Conservation (phyloP, 2,888 invertebrate species). For the Therioaphis trifolii region DNA sequence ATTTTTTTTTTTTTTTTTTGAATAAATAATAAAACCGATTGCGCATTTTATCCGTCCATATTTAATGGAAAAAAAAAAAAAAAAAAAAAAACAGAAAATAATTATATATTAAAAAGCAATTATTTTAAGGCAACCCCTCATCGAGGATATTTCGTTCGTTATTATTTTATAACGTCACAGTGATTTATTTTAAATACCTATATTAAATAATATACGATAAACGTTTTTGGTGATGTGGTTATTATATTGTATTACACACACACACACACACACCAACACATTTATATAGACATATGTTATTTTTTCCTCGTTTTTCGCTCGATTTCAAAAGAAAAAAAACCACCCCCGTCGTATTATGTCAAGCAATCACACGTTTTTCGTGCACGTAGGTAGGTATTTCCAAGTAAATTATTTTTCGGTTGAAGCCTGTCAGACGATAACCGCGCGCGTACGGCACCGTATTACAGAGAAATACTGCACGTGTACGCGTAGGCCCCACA, state of each 20-base stretch:
- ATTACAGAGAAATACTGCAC: not conserved
- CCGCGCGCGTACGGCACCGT: not conserved
- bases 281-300: not conserved
- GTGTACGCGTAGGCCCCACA: not conserved
- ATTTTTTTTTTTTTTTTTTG: too few species aligned
- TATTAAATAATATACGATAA: not conserved
- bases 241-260: too few species aligned
- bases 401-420: slow-evolving; percentile 28
- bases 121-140: slow-evolving; percentile 10
- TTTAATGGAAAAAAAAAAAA: not conserved
- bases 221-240: slow-evolving; percentile 6
- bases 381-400: not conserved
- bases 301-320: not conserved
- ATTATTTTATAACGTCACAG: not conserved
- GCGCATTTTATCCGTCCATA: not conserved
- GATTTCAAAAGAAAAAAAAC: slow-evolving; percentile 18
- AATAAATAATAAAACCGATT: slow-evolving; percentile 6
- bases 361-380: slow-evolving; percentile 34
- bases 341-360: slow-evolving; percentile 52
- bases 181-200: slow-evolving; percentile 44
- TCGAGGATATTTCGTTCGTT: not conserved
- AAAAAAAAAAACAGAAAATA: not conserved
- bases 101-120: slow-evolving; percentile 28
- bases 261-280: too few species aligned
- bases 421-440: slow-evolving; percentile 30